A percentile compares a stretch with the other conserved stretches of the same genome.
These are phyloP conservation scores for Pterostichus niger DNA, from an alignment of 2,888 invertebrate genomes.

Conservation along the genomic window DNA sequence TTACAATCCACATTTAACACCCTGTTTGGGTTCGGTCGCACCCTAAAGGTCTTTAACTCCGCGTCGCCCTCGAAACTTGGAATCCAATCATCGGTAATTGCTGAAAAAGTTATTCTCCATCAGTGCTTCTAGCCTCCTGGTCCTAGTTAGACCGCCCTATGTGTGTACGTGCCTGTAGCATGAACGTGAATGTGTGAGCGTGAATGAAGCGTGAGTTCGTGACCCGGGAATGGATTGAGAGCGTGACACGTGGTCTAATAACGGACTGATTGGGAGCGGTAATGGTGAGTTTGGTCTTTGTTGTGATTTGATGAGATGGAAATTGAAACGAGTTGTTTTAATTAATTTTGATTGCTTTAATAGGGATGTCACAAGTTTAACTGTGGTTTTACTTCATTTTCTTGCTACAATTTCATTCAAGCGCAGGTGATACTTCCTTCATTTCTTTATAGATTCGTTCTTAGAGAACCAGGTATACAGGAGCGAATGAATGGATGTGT, in stretches of 20 bases:
- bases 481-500: too few species aligned
- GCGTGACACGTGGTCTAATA: not conserved
- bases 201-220: not conserved
- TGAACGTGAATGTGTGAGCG: not conserved
- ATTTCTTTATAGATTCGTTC: too few species aligned
- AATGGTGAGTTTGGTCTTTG: too few species aligned
- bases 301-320: too few species aligned
- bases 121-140: not conserved
- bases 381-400: too few species aligned
- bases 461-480: too few species aligned
- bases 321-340: too few species aligned
- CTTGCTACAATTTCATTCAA: too few species aligned
- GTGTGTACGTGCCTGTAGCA: not conserved
- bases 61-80: not conserved
- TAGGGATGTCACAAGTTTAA: too few species aligned
- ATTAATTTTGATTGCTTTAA: too few species aligned
- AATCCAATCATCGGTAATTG: constrained; percentile 44
- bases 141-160: not conserved
- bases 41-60: not conserved
- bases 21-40: not conserved
- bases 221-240: too few species aligned
- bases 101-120: constrained; percentile 24
- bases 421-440: too few species aligned
- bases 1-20: not conserved
- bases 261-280: not conserved